Percentiles rank a stretch among this genome's conserved stretches.
phyloP scores from a whole-genome alignment of 1,140 invertebrate genomes.

The Diploscapter pachys region DNA sequence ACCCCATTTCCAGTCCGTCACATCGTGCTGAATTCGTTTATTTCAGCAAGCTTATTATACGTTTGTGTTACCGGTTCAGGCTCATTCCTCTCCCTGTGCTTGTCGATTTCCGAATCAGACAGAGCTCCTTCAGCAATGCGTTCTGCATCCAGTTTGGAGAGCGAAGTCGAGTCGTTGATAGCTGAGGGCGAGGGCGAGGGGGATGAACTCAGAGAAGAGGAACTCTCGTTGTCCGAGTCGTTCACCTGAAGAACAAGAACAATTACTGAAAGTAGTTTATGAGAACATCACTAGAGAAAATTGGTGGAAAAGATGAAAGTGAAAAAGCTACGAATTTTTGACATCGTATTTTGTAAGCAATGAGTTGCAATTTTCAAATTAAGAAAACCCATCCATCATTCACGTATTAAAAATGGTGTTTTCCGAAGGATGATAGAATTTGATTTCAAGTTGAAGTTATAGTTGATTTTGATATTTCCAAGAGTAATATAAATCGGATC shows the following conservation, averaged over 20 bases:
- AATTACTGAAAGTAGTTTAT: too few relatives aligned
- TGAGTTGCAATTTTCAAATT: too few relatives aligned
- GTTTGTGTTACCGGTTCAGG: slow-evolving; percentile 1
- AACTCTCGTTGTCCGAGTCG: slow-evolving; percentile 28
- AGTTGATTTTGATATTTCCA: too few relatives aligned
- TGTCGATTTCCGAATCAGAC: slow-evolving; percentile 54
- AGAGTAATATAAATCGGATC: too few relatives aligned
- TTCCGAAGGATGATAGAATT: too few relatives aligned
- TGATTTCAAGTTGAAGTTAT: too few relatives aligned
- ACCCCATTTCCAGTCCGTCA: slow-evolving; percentile 85
- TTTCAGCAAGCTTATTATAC: background rate
- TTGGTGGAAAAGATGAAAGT: too few relatives aligned
- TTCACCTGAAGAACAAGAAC: background rate
- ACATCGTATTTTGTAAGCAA: too few relatives aligned
- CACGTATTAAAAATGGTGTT: too few relatives aligned
- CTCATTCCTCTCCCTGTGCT: slow-evolving; percentile 22
- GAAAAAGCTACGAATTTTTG: too few relatives aligned
- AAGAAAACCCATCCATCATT: too few relatives aligned
- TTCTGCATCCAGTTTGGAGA: background rate
- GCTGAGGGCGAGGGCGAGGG: slow-evolving; percentile 22
- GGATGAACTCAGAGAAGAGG: slow-evolving; percentile 30
- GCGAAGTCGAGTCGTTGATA: background rate
- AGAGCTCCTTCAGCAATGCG: slow-evolving; percentile 52
- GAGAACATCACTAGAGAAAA: too few relatives aligned
- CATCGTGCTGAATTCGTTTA: slow-evolving; percentile 49